Conservation (phyloP, 2,113 vertebrate species). For the Stictonetta naevosa region DNA sequence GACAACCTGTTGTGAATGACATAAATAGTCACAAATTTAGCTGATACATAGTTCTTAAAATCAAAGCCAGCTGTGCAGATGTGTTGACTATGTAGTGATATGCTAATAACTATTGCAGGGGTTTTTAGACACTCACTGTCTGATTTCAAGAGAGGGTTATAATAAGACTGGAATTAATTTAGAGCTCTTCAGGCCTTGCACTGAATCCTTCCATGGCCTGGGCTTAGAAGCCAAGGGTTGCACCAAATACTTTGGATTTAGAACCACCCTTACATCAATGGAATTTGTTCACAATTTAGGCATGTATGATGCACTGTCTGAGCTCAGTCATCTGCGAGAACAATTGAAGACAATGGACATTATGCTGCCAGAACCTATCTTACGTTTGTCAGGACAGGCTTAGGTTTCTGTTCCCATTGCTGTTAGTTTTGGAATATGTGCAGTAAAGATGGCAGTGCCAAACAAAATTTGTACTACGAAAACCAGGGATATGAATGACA, state of each 20-base stretch:
- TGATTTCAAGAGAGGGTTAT: background rate
- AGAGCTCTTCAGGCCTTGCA: constrained; percentile 50
- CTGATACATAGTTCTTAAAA: constrained; percentile 65
- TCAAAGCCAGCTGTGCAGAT: constrained; percentile 58
- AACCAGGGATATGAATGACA: constrained; percentile 64
- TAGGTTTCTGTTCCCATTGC: constrained; percentile 61
- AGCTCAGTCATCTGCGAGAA: constrained; percentile 67
- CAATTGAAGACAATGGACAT: constrained; percentile 3
- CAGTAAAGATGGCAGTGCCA: constrained; percentile 54
- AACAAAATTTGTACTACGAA: constrained; percentile 66
- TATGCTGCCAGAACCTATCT: constrained; percentile 10
- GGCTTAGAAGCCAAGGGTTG: constrained; percentile 46
- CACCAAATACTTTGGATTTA: constrained; percentile 64
- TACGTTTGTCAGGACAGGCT: constrained; percentile 58
- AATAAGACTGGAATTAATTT: constrained; percentile 60
- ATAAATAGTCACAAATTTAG: constrained; percentile 66
- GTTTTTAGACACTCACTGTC: background rate
- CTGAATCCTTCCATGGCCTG: constrained; percentile 43
- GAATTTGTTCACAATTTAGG: constrained; percentile 74
- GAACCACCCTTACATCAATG: constrained; percentile 69
- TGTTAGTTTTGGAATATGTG: constrained; percentile 46
- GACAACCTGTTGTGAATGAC: constrained; percentile 50
- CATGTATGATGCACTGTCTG: constrained; percentile 74
- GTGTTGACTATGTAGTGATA: constrained; percentile 32
- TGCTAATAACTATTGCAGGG: constrained; percentile 20